A percentile compares a stretch with the other conserved stretches of the same genome.
Conservation (phyloP, 1,140 invertebrate species). For the Homarus americanus region DNA sequence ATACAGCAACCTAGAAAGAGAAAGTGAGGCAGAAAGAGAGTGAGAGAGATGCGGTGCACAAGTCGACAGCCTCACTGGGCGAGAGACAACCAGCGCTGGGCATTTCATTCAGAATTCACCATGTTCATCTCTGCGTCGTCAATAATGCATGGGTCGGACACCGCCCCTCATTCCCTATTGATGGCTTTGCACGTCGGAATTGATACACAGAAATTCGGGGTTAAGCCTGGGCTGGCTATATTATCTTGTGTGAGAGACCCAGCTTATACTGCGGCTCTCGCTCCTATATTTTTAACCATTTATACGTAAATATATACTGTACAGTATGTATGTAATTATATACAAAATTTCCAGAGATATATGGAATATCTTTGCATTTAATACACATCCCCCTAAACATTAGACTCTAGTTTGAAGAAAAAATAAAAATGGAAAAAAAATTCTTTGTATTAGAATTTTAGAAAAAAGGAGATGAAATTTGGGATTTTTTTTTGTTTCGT, state of each 20-base stretch:
- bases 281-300: no score
- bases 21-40: conserved; percentile 15
- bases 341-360: not conserved
- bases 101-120: conserved; percentile 58
- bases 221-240: not conserved
- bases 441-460: no score
- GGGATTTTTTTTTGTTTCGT: no score
- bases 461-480: no score
- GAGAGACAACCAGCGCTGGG: conserved; percentile 33
- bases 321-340: not conserved
- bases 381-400: no score
- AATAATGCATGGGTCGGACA: conserved; percentile 52
- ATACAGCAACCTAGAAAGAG: not conserved
- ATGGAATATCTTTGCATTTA: no score
- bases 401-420: no score
- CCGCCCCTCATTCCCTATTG: conserved; percentile 55
- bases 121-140: conserved; percentile 47
- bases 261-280: no score
- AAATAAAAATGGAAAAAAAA: no score
- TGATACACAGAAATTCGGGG: conserved; percentile 56
- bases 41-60: not conserved
- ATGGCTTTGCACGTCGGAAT: conserved; percentile 52
- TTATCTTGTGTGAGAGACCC: no score
- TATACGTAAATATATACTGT: not conserved
- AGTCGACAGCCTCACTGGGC: not conserved